A percentile compares a stretch with the other conserved stretches of the same genome.
phyloP scores from a whole-genome alignment of 2,797 vertebrate species.

The Coranthus polyacanthus region DNA sequence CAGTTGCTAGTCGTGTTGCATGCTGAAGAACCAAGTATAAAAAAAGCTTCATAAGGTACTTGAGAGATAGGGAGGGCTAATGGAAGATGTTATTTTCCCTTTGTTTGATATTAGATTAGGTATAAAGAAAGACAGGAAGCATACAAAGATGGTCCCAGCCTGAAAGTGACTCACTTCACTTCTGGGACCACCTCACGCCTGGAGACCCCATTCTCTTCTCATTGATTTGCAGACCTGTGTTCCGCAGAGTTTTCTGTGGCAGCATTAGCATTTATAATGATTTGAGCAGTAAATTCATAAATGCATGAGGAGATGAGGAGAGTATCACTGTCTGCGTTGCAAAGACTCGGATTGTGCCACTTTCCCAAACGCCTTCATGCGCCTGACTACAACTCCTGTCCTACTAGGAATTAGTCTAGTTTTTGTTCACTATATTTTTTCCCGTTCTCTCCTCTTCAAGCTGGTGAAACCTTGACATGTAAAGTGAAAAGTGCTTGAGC shows the following conservation, averaged over 20 bases:
- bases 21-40: too few species aligned
- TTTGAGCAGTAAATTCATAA: slow-evolving; percentile 40
- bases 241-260: slow-evolving; percentile 19
- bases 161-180: neutral
- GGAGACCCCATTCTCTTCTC: neutral
- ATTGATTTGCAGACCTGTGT: neutral
- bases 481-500: slow-evolving; percentile 72
- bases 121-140: too few species aligned
- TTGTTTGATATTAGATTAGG: too few species aligned
- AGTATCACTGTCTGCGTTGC: slow-evolving; percentile 56
- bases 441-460: slow-evolving; percentile 31
- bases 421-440: slow-evolving; percentile 18
- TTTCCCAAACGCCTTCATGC: slow-evolving; percentile 42
- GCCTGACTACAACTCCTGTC: slow-evolving; percentile 43
- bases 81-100: too few species aligned
- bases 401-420: slow-evolving; percentile 51
- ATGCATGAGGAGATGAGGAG: slow-evolving; percentile 54
- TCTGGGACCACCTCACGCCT: neutral
- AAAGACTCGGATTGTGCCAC: slow-evolving; percentile 39
- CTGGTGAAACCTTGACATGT: slow-evolving; percentile 58
- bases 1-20: too few species aligned
- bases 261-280: slow-evolving; percentile 19
- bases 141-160: too few species aligned
- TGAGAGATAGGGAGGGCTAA: too few species aligned
- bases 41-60: too few species aligned